A percentile compares a stretch with the other conserved stretches of the same genome.
These are phyloP conservation scores for Magallana gigas DNA, from an alignment of 1,140 invertebrate species.

Conservation along the genomic window DNA sequence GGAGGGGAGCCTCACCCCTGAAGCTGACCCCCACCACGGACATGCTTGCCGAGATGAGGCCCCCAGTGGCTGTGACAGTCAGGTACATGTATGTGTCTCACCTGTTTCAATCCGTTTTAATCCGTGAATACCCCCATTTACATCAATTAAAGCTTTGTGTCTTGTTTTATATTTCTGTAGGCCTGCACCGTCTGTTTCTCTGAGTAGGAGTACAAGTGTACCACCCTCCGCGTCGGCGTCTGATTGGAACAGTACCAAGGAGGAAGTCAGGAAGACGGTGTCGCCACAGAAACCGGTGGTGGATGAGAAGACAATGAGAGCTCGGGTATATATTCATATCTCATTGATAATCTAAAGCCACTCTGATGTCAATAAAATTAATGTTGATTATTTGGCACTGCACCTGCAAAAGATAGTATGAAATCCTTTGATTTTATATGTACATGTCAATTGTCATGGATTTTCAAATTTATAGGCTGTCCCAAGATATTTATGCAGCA, in stretches of 20 bases:
- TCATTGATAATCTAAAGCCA: too few species aligned
- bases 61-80: constrained; percentile 27
- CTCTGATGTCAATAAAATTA: too few species aligned
- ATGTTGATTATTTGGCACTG: too few species aligned
- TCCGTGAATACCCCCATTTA: too few species aligned
- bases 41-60: constrained; percentile 58
- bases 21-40: constrained; percentile 59
- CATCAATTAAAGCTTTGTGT: too few species aligned
- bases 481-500: too few species aligned
- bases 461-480: too few species aligned
- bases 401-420: too few species aligned
- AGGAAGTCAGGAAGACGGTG: background rate
- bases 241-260: background rate
- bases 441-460: too few species aligned
- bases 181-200: background rate
- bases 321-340: constrained; percentile 50
- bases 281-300: constrained; percentile 55
- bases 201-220: background rate
- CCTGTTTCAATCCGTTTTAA: too few species aligned
- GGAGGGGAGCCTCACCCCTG: constrained; percentile 44
- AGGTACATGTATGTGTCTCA: constrained; percentile 41
- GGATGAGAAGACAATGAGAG: constrained; percentile 60
- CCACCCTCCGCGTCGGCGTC: background rate
- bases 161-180: background rate
- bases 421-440: too few species aligned